Evolutionary conservation across 2,113 vertebrate species (phyloP), one percentile per base, ranked within the genome.

Genomic region (Psittacula cyanocephala): DNA sequence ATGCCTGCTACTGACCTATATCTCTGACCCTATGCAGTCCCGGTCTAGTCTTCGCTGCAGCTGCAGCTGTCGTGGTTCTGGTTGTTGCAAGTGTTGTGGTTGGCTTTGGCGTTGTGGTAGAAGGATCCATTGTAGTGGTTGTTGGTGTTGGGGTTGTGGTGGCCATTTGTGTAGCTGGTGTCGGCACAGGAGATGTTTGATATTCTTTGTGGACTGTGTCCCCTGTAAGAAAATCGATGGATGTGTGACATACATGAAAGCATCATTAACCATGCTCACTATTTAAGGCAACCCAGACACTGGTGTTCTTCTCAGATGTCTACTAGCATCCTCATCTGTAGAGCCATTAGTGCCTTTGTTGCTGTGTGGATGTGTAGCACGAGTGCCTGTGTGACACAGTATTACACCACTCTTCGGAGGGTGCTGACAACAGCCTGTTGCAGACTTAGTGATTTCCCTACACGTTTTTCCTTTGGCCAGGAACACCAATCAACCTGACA

Each of bases 1-100:
- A 22, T 37, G 29, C 28, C 0, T 23, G 53, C 39, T 92, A 98
- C 98, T 98, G 95, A 99, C 99, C 99, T 97, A 82, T 97, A 29
- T 99, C 99, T 93, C 97, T 97, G 97, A 98, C 95, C 95, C 98
- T 98, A 13, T 98, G 98, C n/a, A 97, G 86, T 20, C 86, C 92
- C 1, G 97, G 96, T 44, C 97, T 97, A 41, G 97, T 87, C 96
- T 97, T 99, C 72, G 95, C 68, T 41, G 97, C 89, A 69, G 93
- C 88, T 55, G 90, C 74, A 53, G 64, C 31, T 14, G 64, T 74
- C 35, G 78, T 35, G 72, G 85, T 97, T 78, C 86, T 98, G 29
- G 97, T 89, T 35, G 97, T 84, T 29, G 97, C 79, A 33, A 96
- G 90, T 14, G 93, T 91, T 62, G 97, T 92, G 24, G 97, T 68